Conservation (phyloP, 1,140 invertebrate genomes). For the Mercenaria mercenaria region DNA sequence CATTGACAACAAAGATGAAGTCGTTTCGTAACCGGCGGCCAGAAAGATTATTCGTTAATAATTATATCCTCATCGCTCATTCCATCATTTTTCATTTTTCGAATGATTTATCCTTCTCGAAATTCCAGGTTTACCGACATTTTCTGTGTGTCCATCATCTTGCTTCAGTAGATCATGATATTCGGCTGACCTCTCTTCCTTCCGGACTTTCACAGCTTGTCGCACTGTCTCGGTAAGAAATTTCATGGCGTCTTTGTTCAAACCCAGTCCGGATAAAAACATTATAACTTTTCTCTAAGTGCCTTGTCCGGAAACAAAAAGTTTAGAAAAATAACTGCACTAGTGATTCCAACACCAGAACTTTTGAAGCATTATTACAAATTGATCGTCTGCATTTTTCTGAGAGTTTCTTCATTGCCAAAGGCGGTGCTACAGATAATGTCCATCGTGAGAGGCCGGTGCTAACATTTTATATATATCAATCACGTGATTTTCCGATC, state of each 20-base stretch:
- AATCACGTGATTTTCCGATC: not conserved
- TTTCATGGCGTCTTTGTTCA: conserved; percentile 31
- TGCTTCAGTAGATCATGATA: conserved; percentile 28
- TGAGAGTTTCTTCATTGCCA: conserved; percentile 88
- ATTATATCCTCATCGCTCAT: conserved; percentile 53
- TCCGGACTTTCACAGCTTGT: conserved; percentile 22
- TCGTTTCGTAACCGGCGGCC: conserved; percentile 48
- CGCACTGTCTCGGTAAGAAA: conserved; percentile 36
- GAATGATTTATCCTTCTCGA: conserved; percentile 38
- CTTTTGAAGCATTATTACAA: conserved; percentile 73
- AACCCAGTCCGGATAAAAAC: no score
- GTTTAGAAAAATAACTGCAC: conserved; percentile 6
- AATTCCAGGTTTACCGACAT: not conserved
- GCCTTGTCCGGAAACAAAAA: conserved; percentile 27
- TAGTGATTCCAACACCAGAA: not conserved
- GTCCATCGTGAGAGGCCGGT: conserved; percentile 88
- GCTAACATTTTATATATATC: conserved; percentile 28
- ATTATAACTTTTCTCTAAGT: no score
- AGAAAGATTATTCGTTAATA: conserved; percentile 52
- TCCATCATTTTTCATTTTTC: conserved; percentile 55
- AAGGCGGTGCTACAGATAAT: conserved; percentile 88
- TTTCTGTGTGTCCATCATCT: conserved; percentile 44
- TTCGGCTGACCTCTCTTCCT: not conserved
- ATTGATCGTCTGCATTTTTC: conserved; percentile 85
- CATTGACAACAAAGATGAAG: conserved; percentile 8